Percentiles rank a stretch among this genome's conserved stretches.
Evolutionary conservation across 2,888 invertebrate species (phyloP).

Genomic region (Endotricha flammealis): DNA sequence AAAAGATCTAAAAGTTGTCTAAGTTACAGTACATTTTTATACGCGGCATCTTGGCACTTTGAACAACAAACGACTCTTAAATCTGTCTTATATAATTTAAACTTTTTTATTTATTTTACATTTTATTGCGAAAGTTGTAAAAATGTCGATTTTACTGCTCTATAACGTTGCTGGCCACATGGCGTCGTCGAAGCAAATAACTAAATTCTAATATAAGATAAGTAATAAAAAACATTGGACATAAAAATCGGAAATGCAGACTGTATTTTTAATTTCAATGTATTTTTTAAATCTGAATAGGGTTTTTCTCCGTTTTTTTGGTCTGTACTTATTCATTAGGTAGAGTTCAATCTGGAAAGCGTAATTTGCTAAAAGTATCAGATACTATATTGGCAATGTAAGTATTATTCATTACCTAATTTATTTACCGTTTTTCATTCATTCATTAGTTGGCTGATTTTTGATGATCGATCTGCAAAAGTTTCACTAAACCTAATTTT

Average conservation of each 20-base stretch:
- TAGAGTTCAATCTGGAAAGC: no score
- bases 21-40: slow-evolving; percentile 1
- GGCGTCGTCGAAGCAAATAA: neutral
- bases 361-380: no score
- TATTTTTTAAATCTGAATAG: no score
- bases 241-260: neutral
- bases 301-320: no score
- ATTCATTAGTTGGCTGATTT: no score
- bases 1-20: neutral
- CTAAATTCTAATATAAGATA: neutral
- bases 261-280: no score
- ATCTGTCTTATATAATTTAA: slow-evolving; percentile 15
- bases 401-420: no score
- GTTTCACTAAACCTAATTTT: no score
- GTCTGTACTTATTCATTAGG: no score
- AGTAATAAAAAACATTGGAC: neutral
- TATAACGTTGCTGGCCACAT: slow-evolving; percentile 4
- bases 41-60: neutral
- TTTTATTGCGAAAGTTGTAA: slow-evolving; percentile 20
- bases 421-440: no score
- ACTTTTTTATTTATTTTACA: slow-evolving; percentile 15
- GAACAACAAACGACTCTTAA: slow-evolving; percentile 7
- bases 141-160: slow-evolving; percentile 16
- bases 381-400: no score
- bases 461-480: no score